phyloP scores from a whole-genome alignment of 2,888 invertebrate genomes.

The Tachina lurida region DNA sequence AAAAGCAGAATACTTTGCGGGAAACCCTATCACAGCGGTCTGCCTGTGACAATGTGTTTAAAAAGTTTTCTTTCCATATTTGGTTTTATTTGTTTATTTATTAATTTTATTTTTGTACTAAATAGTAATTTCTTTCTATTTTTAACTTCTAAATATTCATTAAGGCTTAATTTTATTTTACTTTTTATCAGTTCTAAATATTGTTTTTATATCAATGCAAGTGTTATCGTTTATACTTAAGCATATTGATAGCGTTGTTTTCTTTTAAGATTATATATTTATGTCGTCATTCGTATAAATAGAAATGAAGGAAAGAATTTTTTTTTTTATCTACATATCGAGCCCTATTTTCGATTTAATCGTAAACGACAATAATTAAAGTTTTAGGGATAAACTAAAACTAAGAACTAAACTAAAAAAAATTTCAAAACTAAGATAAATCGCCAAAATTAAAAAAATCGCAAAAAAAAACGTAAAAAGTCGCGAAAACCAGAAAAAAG shows the following conservation, averaged over 20 bases:
- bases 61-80: background rate
- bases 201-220: constrained; percentile 24
- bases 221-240: background rate
- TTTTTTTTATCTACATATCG: background rate
- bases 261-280: background rate
- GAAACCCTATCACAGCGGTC: too few relatives aligned
- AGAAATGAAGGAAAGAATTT: background rate
- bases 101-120: background rate
- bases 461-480: too few relatives aligned
- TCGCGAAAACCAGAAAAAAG: too few relatives aligned
- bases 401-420: too few relatives aligned
- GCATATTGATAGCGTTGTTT: constrained; percentile 3
- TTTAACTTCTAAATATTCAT: background rate
- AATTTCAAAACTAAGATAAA: too few relatives aligned
- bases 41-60: too few relatives aligned
- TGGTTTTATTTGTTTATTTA: constrained; percentile 3
- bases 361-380: too few relatives aligned
- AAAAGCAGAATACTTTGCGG: too few relatives aligned
- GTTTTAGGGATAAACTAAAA: too few relatives aligned
- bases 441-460: too few relatives aligned
- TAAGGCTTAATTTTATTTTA: constrained; percentile 11
- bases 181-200: constrained; percentile 31
- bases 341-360: too few relatives aligned
- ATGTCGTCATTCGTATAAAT: background rate
- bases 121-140: background rate